These are phyloP conservation scores for Cnemophilus loriae DNA, from an alignment of 2,113 vertebrate genomes.

Conservation along the genomic window DNA sequence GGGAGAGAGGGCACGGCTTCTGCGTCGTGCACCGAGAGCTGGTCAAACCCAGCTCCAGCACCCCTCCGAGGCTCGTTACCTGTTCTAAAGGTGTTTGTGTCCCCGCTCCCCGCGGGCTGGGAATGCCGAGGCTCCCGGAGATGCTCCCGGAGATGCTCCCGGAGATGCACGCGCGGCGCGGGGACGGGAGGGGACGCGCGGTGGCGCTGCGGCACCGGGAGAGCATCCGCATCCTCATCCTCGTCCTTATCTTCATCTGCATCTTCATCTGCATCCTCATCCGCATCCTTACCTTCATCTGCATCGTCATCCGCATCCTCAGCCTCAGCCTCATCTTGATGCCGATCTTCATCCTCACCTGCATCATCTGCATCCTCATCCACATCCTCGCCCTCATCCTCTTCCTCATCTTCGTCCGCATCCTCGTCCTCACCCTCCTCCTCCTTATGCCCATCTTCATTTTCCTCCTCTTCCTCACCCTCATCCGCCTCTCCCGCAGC, in stretches of 20 bases:
- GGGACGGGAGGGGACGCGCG: neutral
- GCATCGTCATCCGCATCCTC: too few species aligned
- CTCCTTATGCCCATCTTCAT: too few species aligned
- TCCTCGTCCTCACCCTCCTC: neutral
- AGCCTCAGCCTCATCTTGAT: too few species aligned
- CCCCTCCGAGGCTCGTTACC: fast-evolving
- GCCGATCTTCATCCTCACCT: too few species aligned
- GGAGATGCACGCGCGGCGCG: fast-evolving
- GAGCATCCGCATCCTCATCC: neutral
- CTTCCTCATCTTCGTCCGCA: neutral
- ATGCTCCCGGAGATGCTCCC: fast-evolving
- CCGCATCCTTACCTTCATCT: too few species aligned
- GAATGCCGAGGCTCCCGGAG: fast-evolving
- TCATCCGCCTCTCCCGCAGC: fast-evolving
- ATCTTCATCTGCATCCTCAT: too few species aligned
- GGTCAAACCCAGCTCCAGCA: fast-evolving
- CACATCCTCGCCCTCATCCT: too few species aligned
- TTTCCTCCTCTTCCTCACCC: neutral
- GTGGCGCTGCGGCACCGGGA: conserved; percentile 39
- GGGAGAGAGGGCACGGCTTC: neutral
- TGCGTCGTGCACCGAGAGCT: fast-evolving
- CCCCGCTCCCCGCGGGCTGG: fast-evolving
- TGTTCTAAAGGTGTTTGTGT: fast-evolving
- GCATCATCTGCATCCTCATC: neutral
- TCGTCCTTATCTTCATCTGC: too few species aligned